Conservation (phyloP, 2,888 invertebrate genomes). For the Hemithea aestivaria region DNA sequence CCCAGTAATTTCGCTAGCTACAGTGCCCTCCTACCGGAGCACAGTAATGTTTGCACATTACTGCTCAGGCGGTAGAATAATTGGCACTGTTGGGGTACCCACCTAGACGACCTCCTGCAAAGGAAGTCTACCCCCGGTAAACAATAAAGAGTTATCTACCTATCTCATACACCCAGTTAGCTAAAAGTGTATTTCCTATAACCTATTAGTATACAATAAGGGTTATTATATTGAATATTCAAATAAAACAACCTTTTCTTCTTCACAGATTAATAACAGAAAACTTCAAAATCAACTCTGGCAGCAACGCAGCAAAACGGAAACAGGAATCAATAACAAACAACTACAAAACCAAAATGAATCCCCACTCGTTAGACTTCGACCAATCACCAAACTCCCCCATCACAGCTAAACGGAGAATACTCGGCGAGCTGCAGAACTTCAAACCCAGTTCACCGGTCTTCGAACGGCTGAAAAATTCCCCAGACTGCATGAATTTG, state of each 20-base stretch:
- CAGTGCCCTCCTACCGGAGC: no score
- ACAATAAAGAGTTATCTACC: no score
- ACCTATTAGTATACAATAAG: no score
- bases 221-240: no score
- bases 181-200: no score
- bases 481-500: conserved; percentile 19
- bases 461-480: conserved; percentile 41
- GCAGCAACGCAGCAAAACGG: conserved; percentile 62
- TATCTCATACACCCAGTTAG: no score
- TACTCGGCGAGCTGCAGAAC: conserved; percentile 49
- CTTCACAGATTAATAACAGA: conserved; percentile 74
- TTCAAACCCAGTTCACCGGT: conserved; percentile 40
- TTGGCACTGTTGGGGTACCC: no score
- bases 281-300: conserved; percentile 74
- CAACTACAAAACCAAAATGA: conserved; percentile 65
- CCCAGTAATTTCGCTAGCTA: no score
- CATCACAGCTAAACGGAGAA: conserved; percentile 47
- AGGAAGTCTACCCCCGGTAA: no score
- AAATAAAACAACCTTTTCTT: conserved; percentile 21
- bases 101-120: no score
- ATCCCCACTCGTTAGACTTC: conserved; percentile 61
- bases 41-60: no score
- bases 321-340: conserved; percentile 57
- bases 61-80: no score
- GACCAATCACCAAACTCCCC: conserved; percentile 45